Percentiles rank a stretch among this genome's conserved stretches.
Conservation (phyloP, 2,113 vertebrate species). For the Loxodonta africana region DNA sequence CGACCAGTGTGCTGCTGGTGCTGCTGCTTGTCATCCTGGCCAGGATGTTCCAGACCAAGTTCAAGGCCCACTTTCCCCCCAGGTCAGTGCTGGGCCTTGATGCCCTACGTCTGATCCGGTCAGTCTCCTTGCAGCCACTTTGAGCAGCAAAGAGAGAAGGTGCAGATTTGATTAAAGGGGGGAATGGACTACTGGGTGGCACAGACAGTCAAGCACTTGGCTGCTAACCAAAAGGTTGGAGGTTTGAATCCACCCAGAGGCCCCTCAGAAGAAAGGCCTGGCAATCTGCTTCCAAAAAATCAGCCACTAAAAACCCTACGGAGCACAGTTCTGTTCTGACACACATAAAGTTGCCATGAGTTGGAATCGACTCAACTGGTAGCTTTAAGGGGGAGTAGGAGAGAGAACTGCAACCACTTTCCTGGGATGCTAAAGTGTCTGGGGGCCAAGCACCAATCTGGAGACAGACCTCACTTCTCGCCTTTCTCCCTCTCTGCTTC, state of each 20-base stretch:
- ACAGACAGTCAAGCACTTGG: neutral
- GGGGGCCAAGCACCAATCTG: neutral
- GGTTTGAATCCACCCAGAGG: neutral
- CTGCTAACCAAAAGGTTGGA: neutral
- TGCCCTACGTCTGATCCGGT: accelerated
- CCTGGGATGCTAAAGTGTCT: neutral
- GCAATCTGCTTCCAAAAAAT: neutral
- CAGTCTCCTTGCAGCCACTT: accelerated
- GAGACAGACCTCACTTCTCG: neutral
- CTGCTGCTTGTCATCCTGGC: conserved; percentile 92
- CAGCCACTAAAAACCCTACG: neutral
- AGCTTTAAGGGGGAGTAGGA: neutral
- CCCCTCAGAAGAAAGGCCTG: neutral
- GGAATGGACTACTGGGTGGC: neutral
- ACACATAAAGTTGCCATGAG: neutral
- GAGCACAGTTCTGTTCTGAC: neutral
- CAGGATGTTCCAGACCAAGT: conserved; percentile 93
- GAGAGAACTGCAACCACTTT: neutral
- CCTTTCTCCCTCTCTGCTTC: neutral
- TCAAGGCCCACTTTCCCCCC: conserved; percentile 91
- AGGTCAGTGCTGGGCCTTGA: conserved; percentile 86
- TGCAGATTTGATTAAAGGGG: neutral
- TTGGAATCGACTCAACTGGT: neutral
- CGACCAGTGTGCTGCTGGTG: conserved; percentile 92
- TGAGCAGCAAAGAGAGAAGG: neutral